Percentiles rank a stretch among this genome's conserved stretches.
Conservation (phyloP, 2,113 vertebrate genomes). For the Prionailurus bengalensis region DNA sequence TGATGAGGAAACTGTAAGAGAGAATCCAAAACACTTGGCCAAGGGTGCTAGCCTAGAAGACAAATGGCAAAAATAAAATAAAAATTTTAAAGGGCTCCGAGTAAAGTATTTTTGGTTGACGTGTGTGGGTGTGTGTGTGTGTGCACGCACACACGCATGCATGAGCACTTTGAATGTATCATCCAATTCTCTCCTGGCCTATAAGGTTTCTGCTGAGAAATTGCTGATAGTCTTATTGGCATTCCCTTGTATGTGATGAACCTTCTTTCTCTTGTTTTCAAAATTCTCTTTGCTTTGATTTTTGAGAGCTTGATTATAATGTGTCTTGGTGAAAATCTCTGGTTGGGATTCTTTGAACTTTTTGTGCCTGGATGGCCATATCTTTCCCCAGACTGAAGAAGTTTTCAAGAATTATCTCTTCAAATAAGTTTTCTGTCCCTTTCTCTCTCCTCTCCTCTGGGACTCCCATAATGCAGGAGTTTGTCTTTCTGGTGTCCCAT, state of each 20-base stretch:
- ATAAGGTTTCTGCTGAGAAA: not conserved
- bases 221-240: not conserved
- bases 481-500: not conserved
- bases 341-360: not conserved
- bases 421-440: not conserved
- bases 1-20: not conserved
- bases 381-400: not conserved
- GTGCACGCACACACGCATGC: rapidly evolving
- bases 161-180: not conserved
- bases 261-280: not conserved
- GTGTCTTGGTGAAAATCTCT: not conserved
- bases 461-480: not conserved
- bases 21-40: not conserved
- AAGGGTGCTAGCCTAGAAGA: not conserved
- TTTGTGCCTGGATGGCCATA: not conserved
- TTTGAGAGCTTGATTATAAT: not conserved
- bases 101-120: not conserved
- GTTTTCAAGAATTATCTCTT: not conserved
- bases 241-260: not conserved
- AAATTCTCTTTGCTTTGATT: not conserved
- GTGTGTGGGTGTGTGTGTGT: too few relatives aligned
- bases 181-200: not conserved
- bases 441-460: not conserved
- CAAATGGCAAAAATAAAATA: not conserved
- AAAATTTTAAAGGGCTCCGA: not conserved